phyloP scores from a whole-genome alignment of 2,888 invertebrate genomes.

The Epiblema foenella region DNA sequence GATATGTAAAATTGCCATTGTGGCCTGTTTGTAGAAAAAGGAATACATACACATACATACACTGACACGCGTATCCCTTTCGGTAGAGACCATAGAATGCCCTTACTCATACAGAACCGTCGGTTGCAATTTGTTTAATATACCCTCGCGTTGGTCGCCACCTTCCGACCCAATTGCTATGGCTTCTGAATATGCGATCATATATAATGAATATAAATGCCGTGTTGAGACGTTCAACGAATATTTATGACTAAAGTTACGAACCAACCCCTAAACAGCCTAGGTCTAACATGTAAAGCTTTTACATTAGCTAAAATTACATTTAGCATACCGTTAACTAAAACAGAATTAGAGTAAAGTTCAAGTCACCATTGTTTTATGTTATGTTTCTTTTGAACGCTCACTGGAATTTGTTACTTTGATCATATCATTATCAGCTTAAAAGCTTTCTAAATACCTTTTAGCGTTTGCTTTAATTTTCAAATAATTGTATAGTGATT shows the following conservation, averaged over 20 bases:
- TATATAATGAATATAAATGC: constrained; percentile 2
- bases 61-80: no score
- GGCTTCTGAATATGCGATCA: background rate
- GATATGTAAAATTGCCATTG: no score
- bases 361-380: background rate
- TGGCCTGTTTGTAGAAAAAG: no score
- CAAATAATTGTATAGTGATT: constrained; percentile 19
- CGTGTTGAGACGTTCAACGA: background rate
- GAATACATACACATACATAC: no score
- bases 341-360: background rate
- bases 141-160: no score
- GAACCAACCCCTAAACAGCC: background rate
- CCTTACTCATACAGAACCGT: no score
- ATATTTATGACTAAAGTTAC: constrained; percentile 13
- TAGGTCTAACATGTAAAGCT: background rate
- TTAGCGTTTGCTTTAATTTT: constrained; percentile 48
- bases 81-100: no score
- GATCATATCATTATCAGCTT: constrained; percentile 57
- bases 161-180: no score
- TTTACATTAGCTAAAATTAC: constrained; percentile 11
- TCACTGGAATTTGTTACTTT: constrained; percentile 47
- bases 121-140: no score
- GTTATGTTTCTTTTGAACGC: constrained; percentile 17
- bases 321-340: constrained; percentile 23
- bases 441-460: constrained; percentile 56